phyloP scores from a whole-genome alignment of 2,797 vertebrate genomes.

The Microcaecilia unicolor region DNA sequence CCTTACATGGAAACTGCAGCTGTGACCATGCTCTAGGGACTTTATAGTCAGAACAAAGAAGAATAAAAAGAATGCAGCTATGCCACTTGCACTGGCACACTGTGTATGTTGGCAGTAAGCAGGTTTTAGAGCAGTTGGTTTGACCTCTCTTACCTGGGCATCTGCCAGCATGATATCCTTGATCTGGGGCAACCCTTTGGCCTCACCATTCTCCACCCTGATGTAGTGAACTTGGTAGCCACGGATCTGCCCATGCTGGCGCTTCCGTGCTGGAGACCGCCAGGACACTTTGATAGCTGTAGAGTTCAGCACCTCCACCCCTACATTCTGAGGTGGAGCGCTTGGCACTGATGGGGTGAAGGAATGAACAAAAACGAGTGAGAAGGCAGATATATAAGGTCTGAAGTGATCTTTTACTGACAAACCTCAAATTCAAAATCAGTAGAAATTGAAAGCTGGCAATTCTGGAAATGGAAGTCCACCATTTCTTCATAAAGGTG shows the following conservation, averaged over 20 bases:
- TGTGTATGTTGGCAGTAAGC: too few relatives aligned
- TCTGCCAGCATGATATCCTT: slow-evolving; percentile 95
- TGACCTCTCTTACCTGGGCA: slow-evolving; percentile 72
- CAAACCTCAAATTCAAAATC: too few relatives aligned
- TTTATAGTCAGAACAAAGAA: too few relatives aligned
- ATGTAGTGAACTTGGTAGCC: slow-evolving; percentile 97
- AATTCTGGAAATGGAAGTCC: too few relatives aligned
- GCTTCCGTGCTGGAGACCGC: slow-evolving; percentile 81
- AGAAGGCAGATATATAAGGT: too few relatives aligned
- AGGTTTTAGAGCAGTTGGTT: background rate
- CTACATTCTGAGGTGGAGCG: slow-evolving; percentile 85
- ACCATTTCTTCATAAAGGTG: too few relatives aligned
- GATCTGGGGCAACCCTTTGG: slow-evolving; percentile 84
- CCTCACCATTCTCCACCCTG: slow-evolving; percentile 89
- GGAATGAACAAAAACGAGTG: background rate
- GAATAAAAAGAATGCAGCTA: too few relatives aligned
- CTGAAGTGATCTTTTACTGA: too few relatives aligned
- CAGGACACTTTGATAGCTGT: slow-evolving; percentile 90
- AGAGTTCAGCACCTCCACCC: slow-evolving; percentile 91
- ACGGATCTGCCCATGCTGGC: slow-evolving; percentile 93
- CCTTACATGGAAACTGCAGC: too few relatives aligned
- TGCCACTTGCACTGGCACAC: too few relatives aligned
- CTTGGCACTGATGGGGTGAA: slow-evolving; percentile 72
- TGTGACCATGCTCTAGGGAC: too few relatives aligned
- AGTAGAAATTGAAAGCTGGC: too few relatives aligned